Conservation (phyloP, 30 jellyfish, hydroid and myxozoan species). For the Pseudorhiza aurosa region DNA sequence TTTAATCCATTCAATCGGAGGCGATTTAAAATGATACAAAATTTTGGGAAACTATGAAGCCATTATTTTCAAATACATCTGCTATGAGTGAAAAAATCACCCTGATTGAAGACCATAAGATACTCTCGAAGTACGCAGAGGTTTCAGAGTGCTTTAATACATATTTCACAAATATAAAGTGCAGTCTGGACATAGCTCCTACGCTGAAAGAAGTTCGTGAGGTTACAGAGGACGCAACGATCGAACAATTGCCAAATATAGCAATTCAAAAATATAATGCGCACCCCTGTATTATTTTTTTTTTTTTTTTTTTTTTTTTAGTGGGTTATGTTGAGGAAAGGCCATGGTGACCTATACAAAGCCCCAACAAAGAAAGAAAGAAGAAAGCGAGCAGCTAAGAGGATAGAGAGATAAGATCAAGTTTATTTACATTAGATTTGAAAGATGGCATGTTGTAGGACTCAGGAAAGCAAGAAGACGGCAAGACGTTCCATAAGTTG, state of each 20-base stretch:
- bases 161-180: conserved; percentile 15
- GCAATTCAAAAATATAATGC: conserved; percentile 5
- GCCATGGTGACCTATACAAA: too few relatives aligned
- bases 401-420: too few relatives aligned
- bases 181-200: conserved; percentile 23
- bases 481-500: too few relatives aligned
- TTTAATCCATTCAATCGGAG: not conserved
- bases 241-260: conserved; percentile 16
- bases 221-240: not conserved
- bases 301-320: too few relatives aligned
- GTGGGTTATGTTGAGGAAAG: too few relatives aligned
- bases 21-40: not conserved
- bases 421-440: too few relatives aligned
- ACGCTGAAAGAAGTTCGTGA: conserved; percentile 3
- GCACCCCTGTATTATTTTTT: conserved; percentile 30
- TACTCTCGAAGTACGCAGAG: conserved; percentile 1
- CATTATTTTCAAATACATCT: conserved; percentile 11
- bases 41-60: conserved; percentile 20
- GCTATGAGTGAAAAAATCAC: not conserved
- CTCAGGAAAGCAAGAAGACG: too few relatives aligned
- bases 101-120: conserved; percentile 6
- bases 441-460: too few relatives aligned
- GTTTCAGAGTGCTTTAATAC: conserved; percentile 26
- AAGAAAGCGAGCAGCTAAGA: too few relatives aligned
- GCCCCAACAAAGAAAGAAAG: too few relatives aligned